Evolutionary conservation across 2,113 vertebrate species (phyloP), one percentile per base, ranked within the genome.

Genomic region (Tachuris rubrigastra): DNA sequence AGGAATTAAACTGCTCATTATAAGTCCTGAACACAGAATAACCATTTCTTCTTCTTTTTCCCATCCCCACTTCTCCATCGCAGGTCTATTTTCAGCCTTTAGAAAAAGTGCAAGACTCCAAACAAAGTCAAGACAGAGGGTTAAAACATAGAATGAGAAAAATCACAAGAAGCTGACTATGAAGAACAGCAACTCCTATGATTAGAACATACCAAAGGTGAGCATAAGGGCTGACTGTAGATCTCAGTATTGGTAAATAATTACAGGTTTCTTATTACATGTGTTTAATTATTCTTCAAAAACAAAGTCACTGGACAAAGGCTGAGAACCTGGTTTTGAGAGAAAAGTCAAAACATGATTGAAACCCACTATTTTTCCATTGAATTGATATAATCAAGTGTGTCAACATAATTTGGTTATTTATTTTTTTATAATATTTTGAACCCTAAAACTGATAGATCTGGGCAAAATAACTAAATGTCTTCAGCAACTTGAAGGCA

Each of bases 231-330:
- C 8, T 69, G 47, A 12, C 37, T 56, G 8, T 62, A 55, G 19
- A 31, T 67, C 31, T 84, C 21, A 27, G 5, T 33, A 23, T 33
- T 73, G 30, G 25, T 23, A 24, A 2, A 8, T 31, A 41, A 42
- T 58, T 56, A 13, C 0, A 1, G 1, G 67, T 79, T 80, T 37
- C 3, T 69, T 67, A 33, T 16, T 62, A 66, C 0, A 0, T 27
- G 4, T 17, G 9, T 68, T n/a, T 55, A 65, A 49, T n/a, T 83
- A 27, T 13, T 12, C 8, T 72, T 68, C 20, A 59, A 58, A 85
- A 79, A 0, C 4, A 72, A 31, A 50, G 3, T 6, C 3, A 1
- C 3, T 15, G 27, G 28, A 42, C 5, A 44, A 6, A 72, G 44
- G 3, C 7, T 28, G 28, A 63, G 10, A 49, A 31, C 6, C 0